Percentiles rank a stretch among this genome's conserved stretches.
phyloP scores from a whole-genome alignment of 2,113 vertebrate species.

The Lagopus leucura region DNA sequence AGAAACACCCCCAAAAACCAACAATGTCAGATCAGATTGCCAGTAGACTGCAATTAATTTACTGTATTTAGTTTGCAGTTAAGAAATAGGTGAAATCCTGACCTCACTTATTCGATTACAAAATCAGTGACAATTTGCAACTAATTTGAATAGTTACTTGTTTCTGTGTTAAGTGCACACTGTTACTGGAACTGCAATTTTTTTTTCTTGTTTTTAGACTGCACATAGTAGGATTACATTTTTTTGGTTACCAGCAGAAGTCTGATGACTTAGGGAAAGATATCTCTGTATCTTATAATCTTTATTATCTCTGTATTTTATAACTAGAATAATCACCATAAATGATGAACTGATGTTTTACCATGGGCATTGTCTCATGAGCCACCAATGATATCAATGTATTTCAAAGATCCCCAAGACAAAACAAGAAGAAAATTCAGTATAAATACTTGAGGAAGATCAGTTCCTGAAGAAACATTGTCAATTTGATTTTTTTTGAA shows the following conservation, averaged over 20 bases:
- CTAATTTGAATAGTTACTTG: not conserved
- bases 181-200: not conserved
- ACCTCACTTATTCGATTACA: not conserved
- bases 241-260: not conserved
- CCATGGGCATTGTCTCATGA: slow-evolving; percentile 19
- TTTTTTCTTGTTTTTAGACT: not conserved
- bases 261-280: not conserved
- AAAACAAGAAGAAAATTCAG: not conserved
- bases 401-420: slow-evolving; percentile 39
- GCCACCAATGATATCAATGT: not conserved
- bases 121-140: not conserved
- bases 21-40: not conserved
- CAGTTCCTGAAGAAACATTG: slow-evolving; percentile 31
- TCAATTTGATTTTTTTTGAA: not conserved
- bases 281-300: not conserved
- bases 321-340: not conserved
- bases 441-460: slow-evolving; percentile 37
- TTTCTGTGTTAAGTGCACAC: not conserved
- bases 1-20: not conserved
- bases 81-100: not conserved
- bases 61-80: not conserved
- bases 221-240: not conserved
- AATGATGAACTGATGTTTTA: slow-evolving; percentile 41
- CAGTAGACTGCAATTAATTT: not conserved
- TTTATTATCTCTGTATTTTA: not conserved